These are phyloP conservation scores for Raillietiella orientalis DNA, from an alignment of 2,888 invertebrate species.

Conservation along the genomic window DNA sequence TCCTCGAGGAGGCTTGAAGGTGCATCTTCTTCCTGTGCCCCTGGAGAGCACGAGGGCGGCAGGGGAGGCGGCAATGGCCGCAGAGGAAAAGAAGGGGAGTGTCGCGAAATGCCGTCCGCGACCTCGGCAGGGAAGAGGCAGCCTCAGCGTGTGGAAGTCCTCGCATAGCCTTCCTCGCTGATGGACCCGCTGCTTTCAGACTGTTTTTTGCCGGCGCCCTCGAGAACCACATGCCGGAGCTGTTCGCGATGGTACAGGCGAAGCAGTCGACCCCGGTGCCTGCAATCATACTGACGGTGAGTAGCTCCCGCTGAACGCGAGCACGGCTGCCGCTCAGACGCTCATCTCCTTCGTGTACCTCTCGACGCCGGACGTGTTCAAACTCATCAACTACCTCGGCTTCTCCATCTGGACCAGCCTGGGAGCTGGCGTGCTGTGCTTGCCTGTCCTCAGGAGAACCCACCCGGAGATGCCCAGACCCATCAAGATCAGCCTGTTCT, in stretches of 20 bases:
- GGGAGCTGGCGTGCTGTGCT: slow-evolving; percentile 69
- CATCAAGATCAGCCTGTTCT: slow-evolving; percentile 55
- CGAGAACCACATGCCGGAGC: slow-evolving; percentile 88
- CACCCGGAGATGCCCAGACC: slow-evolving; percentile 64
- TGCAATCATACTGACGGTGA: slow-evolving; percentile 66
- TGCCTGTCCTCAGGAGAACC: slow-evolving; percentile 69
- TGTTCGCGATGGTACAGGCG: slow-evolving; percentile 80
- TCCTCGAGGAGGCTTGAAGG: too few species aligned
- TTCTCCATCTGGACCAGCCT: slow-evolving; percentile 90
- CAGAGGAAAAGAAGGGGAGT: too few species aligned
- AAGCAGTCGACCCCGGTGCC: slow-evolving; percentile 67
- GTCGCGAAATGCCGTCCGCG: too few species aligned
- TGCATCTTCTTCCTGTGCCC: too few species aligned
- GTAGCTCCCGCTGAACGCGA: too few species aligned
- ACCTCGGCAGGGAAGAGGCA: too few species aligned
- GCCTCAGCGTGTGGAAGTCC: too few species aligned
- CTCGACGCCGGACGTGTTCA: slow-evolving; percentile 68
- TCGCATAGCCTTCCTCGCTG: too few species aligned
- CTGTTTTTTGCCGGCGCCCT: slow-evolving; percentile 88
- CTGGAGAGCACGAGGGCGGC: too few species aligned
- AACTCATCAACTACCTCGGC: slow-evolving; percentile 88
- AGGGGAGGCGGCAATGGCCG: too few species aligned
- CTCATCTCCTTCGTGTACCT: slow-evolving; percentile 73
- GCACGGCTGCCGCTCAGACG: slow-evolving; percentile 33
- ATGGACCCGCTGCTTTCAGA: too few species aligned